A percentile compares a stretch with the other conserved stretches of the same genome.
phyloP scores from a whole-genome alignment of 2,113 vertebrate species.

The Mus musculus region DNA sequence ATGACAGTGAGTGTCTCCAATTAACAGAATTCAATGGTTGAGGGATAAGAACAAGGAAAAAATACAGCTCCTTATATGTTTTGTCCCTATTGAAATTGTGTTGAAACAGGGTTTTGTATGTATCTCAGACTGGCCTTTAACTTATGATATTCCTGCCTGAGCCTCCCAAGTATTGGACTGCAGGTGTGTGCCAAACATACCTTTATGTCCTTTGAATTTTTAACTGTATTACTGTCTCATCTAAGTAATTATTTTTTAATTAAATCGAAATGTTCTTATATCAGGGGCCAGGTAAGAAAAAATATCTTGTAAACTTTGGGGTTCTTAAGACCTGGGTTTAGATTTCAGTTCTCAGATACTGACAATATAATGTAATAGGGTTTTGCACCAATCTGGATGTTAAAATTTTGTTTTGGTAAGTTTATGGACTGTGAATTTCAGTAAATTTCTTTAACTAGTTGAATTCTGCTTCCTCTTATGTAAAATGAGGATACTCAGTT shows the following conservation, averaged over 20 bases:
- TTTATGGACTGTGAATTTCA: conserved; percentile 26
- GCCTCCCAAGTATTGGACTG: neutral
- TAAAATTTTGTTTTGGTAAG: conserved; percentile 32
- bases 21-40: neutral
- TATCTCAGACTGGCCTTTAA: neutral
- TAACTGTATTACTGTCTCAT: neutral
- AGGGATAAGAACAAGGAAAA: neutral
- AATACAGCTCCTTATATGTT: neutral
- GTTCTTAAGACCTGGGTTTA: neutral
- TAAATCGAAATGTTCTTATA: neutral
- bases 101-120: neutral
- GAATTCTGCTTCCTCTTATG: conserved; percentile 16
- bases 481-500: conserved; percentile 17
- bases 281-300: conserved; percentile 42
- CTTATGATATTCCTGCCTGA: neutral
- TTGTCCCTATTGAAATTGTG: neutral
- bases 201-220: neutral
- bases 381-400: conserved; percentile 16
- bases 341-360: conserved; percentile 36
- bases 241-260: conserved; percentile 4
- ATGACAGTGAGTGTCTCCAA: neutral
- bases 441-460: conserved; percentile 9
- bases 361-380: neutral
- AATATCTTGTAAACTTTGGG: neutral
- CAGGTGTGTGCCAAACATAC: neutral